Percentiles rank a stretch among this genome's conserved stretches.
These are phyloP conservation scores for Acipenser ruthenus DNA, from an alignment of 2,797 vertebrate species.

Conservation along the genomic window DNA sequence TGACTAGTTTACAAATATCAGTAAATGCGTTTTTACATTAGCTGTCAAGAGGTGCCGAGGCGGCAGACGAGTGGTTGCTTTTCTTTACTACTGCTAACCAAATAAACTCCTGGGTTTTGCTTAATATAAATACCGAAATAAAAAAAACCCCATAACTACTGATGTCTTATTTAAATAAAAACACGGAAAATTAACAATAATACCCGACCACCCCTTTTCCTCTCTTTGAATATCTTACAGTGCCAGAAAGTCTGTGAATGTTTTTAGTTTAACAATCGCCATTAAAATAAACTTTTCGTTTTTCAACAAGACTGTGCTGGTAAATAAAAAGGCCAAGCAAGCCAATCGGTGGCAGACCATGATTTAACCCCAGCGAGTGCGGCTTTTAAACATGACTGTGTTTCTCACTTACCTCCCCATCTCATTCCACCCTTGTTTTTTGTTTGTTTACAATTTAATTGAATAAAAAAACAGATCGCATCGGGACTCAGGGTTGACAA, in stretches of 20 bases:
- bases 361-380: slow-evolving; percentile 31
- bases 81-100: too few relatives aligned
- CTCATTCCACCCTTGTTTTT: slow-evolving; percentile 43
- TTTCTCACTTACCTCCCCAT: slow-evolving; percentile 52
- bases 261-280: not conserved
- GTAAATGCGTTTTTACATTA: too few relatives aligned
- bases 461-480: slow-evolving; percentile 38
- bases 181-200: not conserved
- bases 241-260: slow-evolving; percentile 12
- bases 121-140: too few relatives aligned
- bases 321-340: slow-evolving; percentile 19
- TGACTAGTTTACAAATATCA: too few relatives aligned
- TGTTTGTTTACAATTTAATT: slow-evolving; percentile 31
- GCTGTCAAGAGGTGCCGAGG: too few relatives aligned
- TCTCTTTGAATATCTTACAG: too few relatives aligned
- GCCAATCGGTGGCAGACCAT: slow-evolving; percentile 36
- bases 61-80: too few relatives aligned
- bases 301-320: not conserved
- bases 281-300: not conserved
- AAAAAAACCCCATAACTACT: not conserved
- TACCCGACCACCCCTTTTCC: too few relatives aligned
- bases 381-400: slow-evolving; percentile 9
- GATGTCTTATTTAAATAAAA: not conserved
- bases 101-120: too few relatives aligned
- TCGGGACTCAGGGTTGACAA: slow-evolving; percentile 58